Conservation (phyloP, 2,797 vertebrate genomes). For the Sebastes iracundus region DNA sequence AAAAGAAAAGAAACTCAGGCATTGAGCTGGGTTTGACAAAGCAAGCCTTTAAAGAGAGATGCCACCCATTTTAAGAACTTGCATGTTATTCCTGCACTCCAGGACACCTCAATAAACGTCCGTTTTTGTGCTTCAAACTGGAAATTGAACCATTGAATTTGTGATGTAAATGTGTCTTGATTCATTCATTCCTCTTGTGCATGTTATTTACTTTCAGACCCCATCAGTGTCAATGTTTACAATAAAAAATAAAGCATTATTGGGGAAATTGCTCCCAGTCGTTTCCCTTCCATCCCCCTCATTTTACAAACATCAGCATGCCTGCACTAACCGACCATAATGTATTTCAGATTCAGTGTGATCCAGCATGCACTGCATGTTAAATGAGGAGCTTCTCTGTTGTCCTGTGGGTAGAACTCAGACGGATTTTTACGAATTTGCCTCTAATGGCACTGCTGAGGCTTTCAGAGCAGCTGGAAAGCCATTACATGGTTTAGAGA, state of each 20-base stretch:
- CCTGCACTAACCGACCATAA: not conserved
- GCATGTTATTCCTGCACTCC: not conserved
- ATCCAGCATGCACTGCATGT: not conserved
- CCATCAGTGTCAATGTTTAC: not conserved
- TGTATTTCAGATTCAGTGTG: not conserved
- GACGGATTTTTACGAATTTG: conserved; percentile 15
- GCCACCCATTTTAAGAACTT: not conserved
- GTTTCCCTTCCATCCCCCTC: not conserved
- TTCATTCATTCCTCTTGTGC: not conserved
- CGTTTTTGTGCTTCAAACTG: not conserved
- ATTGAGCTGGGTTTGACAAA: not conserved
- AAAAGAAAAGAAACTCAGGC: not conserved
- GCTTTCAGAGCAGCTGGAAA: conserved; percentile 32
- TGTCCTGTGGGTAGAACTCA: conserved; percentile 13
- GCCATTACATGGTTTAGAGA: conserved; percentile 52
- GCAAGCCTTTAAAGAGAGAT: not conserved
- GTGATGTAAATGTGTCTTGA: not conserved
- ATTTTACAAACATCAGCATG: not conserved
- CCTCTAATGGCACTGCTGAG: conserved; percentile 25
- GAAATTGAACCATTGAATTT: not conserved
- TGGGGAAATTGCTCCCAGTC: not conserved
- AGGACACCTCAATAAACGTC: not conserved
- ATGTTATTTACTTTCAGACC: not conserved
- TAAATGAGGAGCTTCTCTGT: conserved; percentile 1
- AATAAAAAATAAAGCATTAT: not conserved